Base-by-base conservation (phyloP, 2,888 invertebrate genomes). In the Uropetala carovei region DNA sequence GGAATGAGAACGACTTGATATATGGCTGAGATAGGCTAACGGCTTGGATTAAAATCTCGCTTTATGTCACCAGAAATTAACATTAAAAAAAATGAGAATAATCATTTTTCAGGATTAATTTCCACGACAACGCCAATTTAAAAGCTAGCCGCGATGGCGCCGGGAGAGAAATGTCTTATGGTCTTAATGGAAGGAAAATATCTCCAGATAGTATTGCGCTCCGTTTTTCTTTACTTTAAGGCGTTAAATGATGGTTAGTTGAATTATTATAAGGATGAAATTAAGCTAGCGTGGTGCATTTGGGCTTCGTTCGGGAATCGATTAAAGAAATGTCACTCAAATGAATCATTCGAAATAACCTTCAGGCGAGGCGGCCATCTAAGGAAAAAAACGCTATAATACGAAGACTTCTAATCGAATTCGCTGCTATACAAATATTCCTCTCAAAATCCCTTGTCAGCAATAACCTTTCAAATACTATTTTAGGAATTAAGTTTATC, bases 21-120 rank as follows among this genome's bases (percentile, higher is more conserved):
- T 89, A 89, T 89, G 89, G 56, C 89, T 64, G 89, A 89, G 89
- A 89, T 89, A 89, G 89, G 64, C 89, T 89, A 89, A 89, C 89
- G 64, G 86, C 86, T 86, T 30, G 86, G 89, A 89, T 89, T 89
- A 89, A 89, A 89, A 64, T 89, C 89, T 64, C 22, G 16, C 64
- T 68, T 68, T 68, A 64, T 27, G 89, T 89, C 89, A 7, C 68
- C 64, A 68, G 64, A 89, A 68, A 89, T 89, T 89, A 89, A 89
- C 89, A 89, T 64, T 68, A 18, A n/a, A 89, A 89, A 89, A 89
- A 89, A 89, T 10, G 64, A 43, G 89, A 86, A 89, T 89, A 68
- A 89, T 89, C 64, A 89, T 89, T 89, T 89, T 89, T 89, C 89
- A 89, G 89, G 43, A 89, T 89, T 89, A 89, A 89, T 68, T 60